Base-by-base conservation (phyloP, 2,113 vertebrate genomes). In the Syngnathus scovelli region DNA sequence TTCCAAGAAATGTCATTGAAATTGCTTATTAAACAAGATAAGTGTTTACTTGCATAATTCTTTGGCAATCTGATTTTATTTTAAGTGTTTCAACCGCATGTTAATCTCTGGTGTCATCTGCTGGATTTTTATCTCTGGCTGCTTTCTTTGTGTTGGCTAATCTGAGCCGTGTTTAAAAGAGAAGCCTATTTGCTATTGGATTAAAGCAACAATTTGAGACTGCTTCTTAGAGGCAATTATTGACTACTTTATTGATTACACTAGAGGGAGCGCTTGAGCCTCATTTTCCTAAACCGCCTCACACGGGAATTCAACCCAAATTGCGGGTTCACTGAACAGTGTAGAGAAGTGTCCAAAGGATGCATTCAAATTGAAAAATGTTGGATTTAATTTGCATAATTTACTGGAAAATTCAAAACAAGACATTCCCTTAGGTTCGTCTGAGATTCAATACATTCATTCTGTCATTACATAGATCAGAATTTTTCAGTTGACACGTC, bases 251-350 rank as follows among this genome's bases (percentile, higher is more conserved):
- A 48, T 49, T 66, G 41, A 0, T 12, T 64, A 83, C 87, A 83
- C 80, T 46, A 88, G 85, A 80, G 79, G 2, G 76, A 3, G 78
- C 67, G 49, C 21, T 74, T 59, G 62, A 68, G 63, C 75, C 59
- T 63, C 37, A 23, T 6, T 56, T 18, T 16, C n/a, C 66, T 6
- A 0, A 38, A 3, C 54, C 11, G 2, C 5, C 13, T 12, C 11
- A 65, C 49, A 56, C 13, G 9, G 37, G 0, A 51, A 39, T 12
- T 41, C 59, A n/a, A 19, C 23, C 18, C 6, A n/a, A 44, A 27
- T 44, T 44, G 19, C 10, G 9, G 3, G 6, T 43, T 62, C n/a
- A 16, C 7, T 58, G 13, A 36, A 27, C 3, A 38, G 18, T n/a
- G 18, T 6, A 18, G 13, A 1, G 16, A 44, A 44, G 12, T 27